phyloP scores from a whole-genome alignment of 2,888 invertebrate species.

The Xestia sexstrigata region DNA sequence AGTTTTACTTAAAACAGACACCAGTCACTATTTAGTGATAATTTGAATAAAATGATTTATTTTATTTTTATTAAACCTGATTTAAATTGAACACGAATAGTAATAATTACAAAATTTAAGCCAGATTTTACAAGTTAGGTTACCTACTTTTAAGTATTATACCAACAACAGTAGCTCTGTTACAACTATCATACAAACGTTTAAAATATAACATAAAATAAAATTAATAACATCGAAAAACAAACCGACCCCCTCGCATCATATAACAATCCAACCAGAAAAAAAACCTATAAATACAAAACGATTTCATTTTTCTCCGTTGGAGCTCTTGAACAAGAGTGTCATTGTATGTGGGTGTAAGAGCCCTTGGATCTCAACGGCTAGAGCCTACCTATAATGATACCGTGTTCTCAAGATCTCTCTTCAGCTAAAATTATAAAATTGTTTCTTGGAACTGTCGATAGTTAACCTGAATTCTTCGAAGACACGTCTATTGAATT shows the following conservation, averaged over 20 bases:
- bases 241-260: neutral
- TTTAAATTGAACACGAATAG: neutral
- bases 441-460: constrained; percentile 50
- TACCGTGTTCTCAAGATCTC: constrained; percentile 51
- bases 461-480: constrained; percentile 23
- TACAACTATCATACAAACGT: neutral
- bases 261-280: constrained; percentile 18
- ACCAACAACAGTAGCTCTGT: neutral
- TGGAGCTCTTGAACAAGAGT: constrained; percentile 55
- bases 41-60: too few species aligned
- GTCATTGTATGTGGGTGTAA: constrained; percentile 57
- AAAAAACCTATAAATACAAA: constrained; percentile 58
- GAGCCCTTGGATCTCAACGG: constrained; percentile 61
- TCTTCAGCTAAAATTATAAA: constrained; percentile 55
- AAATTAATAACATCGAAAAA: neutral
- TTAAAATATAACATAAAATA: neutral
- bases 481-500: neutral
- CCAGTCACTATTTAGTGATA: neutral
- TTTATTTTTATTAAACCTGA: neutral
- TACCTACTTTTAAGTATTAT: neutral
- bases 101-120: neutral
- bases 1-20: neutral
- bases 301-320: constrained; percentile 65
- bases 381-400: constrained; percentile 61
- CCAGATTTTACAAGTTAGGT: neutral